These are phyloP conservation scores for Podarcis siculus DNA, from an alignment of 2,797 vertebrate genomes.

Conservation along the genomic window DNA sequence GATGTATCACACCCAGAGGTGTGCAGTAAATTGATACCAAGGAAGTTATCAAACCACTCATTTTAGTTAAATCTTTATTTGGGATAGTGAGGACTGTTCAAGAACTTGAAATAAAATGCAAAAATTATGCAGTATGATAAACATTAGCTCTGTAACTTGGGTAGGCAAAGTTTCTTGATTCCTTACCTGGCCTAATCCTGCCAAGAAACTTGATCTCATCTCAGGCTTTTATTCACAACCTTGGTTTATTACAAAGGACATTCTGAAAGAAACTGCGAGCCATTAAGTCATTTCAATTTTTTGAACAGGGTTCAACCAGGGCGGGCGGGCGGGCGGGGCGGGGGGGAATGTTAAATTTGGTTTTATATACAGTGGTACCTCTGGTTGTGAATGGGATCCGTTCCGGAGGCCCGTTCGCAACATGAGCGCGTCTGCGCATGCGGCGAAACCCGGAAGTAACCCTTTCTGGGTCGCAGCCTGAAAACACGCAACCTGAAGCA, in stretches of 20 bases:
- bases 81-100: constrained; percentile 45
- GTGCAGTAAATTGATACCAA: background rate
- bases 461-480: no score
- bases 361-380: constrained; percentile 19
- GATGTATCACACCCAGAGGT: constrained; percentile 32
- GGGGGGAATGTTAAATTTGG: constrained; percentile 35
- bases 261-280: background rate
- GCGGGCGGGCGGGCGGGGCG: constrained; percentile 27
- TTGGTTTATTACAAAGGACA: constrained; percentile 18
- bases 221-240: constrained; percentile 38
- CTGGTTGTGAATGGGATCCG: no score
- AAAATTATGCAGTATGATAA: background rate
- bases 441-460: no score
- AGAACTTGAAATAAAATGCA: constrained; percentile 4
- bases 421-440: no score
- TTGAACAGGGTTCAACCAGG: constrained; percentile 22
- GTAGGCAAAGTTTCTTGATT: constrained; percentile 38
- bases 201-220: constrained; percentile 10
- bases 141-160: background rate
- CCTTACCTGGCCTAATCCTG: constrained; percentile 34
- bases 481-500: no score
- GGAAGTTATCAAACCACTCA: constrained; percentile 25
- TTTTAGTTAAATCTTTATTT: constrained; percentile 32
- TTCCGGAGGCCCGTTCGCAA: no score
- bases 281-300: constrained; percentile 13